Conservation (phyloP, 2,113 vertebrate species). For the Etia nguti region DNA sequence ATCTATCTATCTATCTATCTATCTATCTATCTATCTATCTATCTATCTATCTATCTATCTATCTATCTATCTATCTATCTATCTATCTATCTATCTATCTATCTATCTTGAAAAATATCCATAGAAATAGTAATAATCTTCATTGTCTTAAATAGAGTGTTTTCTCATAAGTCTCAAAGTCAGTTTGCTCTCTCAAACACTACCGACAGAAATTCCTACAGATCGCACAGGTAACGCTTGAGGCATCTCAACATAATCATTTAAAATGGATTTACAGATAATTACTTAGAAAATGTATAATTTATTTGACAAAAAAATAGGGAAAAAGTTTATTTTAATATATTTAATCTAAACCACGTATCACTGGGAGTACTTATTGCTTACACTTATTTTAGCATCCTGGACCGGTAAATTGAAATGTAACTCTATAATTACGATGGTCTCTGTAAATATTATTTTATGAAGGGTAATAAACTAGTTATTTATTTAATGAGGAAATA, state of each 20-base stretch:
- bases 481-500: neutral
- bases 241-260: neutral
- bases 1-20: constrained; percentile 11
- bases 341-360: neutral
- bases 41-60: constrained; percentile 13
- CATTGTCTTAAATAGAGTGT: neutral
- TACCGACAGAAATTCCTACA: neutral
- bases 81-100: neutral
- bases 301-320: neutral
- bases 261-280: neutral
- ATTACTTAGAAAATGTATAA: neutral
- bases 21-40: constrained; percentile 12
- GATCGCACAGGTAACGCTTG: neutral
- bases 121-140: neutral
- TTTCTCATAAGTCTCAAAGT: neutral
- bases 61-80: neutral
- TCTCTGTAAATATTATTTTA: neutral
- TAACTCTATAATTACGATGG: neutral
- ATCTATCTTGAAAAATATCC: neutral
- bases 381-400: neutral
- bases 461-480: neutral
- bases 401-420: neutral
- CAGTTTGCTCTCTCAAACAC: neutral
- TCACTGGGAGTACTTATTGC: neutral
- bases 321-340: neutral